Evolutionary conservation across 1,140 invertebrate genomes (phyloP), one percentile per base, ranked within the genome.

Genomic region (Aphis craccivora): DNA sequence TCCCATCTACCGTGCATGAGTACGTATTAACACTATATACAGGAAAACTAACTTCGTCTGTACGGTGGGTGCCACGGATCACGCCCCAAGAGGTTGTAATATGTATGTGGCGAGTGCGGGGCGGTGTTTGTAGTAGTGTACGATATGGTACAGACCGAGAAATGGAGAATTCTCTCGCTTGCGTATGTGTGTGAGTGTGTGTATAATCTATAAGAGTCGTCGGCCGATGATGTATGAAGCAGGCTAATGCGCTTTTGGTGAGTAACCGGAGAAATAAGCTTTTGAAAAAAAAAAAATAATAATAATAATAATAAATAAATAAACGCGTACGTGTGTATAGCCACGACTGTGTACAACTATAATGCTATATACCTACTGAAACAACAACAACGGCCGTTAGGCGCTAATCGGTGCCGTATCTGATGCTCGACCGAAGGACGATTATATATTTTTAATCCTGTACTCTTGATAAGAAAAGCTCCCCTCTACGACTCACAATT

Each of bases 141-240:
- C 25, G 53, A 30, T n/a, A 83, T 22, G n/a, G 43, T 25, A 91
- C 90, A 20, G 43, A n/a, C 25, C 18, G 67, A 48, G 45, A 91
- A 83, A 91, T 51, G 43, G 43, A 9, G 83, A 91, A 91, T 48
- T 76, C 18, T 91, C 11, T 83, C 51, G n/a, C 25, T 14, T 91
- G n/a, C 40, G 91, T 83, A 45, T 40, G 37, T 37, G 37, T 37
- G 37, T 37, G 37, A 37, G 37, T 81, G 81, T 40, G 7, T 40
- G 23, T 93, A 22, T 91, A 53, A 53, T 84, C n/a, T 84, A 67
- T 67, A 51, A 91, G 43, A 83, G 67, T 91, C 67, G 45, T 45
- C 35, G 81, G 81, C 45, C 35, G 91, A 93, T 93, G 91, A 93
- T 93, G 91, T 93, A 93, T 84, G 91, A 53, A 84, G 30, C 60